A percentile compares a stretch with the other conserved stretches of the same genome.
Conservation (phyloP, 2,113 vertebrate species). For the Chiloscyllium plagiosum region DNA sequence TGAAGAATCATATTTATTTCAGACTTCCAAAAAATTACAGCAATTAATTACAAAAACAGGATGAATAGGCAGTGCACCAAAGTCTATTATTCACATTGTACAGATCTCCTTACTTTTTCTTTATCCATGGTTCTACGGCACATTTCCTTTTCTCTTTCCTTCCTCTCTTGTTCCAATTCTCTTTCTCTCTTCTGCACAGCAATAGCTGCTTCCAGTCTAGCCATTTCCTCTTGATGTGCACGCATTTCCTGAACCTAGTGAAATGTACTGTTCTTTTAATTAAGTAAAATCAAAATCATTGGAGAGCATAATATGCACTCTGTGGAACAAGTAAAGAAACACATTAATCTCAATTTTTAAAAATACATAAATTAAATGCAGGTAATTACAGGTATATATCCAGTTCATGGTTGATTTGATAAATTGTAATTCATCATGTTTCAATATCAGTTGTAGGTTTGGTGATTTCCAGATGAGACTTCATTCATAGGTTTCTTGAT, state of each 20-base stretch:
- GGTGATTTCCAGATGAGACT: background rate
- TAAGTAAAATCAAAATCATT: background rate
- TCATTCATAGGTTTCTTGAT: too few relatives aligned
- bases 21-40: background rate
- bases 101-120: slow-evolving; percentile 53
- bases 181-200: slow-evolving; percentile 65
- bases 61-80: background rate
- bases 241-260: slow-evolving; percentile 75
- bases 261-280: background rate
- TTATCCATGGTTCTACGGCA: slow-evolving; percentile 65
- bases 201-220: slow-evolving; percentile 69
- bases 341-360: background rate
- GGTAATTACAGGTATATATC: background rate
- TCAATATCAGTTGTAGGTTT: background rate
- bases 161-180: slow-evolving; percentile 61
- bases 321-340: background rate
- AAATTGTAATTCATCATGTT: background rate
- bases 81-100: background rate
- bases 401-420: background rate
- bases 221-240: slow-evolving; percentile 73
- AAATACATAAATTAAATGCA: background rate
- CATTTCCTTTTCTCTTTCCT: slow-evolving; percentile 61
- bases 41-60: background rate
- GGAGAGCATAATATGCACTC: background rate
- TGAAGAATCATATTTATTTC: background rate